These are phyloP conservation scores for Rhinoderma darwinii DNA, from an alignment of 2,113 vertebrate genomes.

Conservation along the genomic window DNA sequence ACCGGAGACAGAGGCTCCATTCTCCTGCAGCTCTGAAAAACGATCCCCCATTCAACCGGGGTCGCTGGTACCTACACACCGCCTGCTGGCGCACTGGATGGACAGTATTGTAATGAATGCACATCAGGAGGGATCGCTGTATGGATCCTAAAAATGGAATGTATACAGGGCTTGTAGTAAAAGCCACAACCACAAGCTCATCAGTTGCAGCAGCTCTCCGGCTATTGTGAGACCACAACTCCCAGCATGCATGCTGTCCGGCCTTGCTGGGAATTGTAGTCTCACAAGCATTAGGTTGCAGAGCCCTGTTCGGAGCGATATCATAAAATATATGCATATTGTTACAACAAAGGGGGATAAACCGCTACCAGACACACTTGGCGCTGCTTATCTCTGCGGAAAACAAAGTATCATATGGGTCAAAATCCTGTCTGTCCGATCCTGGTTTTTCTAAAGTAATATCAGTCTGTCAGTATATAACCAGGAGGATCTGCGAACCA, in stretches of 20 bases:
- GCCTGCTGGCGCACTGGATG: neutral
- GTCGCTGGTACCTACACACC: neutral
- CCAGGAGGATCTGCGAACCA: no score
- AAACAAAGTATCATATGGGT: no score
- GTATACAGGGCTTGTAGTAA: no score
- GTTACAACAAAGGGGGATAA: neutral
- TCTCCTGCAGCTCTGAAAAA: neutral
- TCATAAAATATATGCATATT: neutral
- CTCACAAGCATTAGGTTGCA: no score
- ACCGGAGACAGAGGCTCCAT: slow-evolving; percentile 15
- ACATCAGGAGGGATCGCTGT: neutral
- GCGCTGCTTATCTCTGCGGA: neutral
- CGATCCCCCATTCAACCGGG: neutral
- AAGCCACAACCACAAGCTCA: neutral
- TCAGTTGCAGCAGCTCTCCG: no score
- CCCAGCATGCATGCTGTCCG: neutral
- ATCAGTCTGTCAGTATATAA: no score
- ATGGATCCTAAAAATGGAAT: neutral
- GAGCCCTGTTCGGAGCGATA: no score
- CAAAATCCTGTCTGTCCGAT: no score
- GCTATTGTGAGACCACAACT: neutral
- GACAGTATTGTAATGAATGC: neutral
- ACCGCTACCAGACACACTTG: neutral
- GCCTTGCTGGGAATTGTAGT: no score
- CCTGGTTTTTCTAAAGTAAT: no score